Conservation (phyloP, 2,797 vertebrate genomes). For the Malacoraja senta region DNA sequence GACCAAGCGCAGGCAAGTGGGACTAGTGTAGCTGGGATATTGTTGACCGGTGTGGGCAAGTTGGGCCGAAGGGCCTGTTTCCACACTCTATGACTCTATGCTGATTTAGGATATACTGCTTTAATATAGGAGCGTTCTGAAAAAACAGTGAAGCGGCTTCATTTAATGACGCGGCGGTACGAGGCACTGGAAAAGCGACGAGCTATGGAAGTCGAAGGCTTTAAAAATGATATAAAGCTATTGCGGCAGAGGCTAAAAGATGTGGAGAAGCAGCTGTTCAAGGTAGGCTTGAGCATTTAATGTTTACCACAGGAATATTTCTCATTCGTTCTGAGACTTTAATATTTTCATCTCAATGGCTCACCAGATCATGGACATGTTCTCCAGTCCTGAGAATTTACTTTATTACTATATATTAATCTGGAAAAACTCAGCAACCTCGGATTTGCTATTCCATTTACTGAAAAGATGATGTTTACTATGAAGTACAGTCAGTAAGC, state of each 20-base stretch:
- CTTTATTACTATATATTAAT: too few species aligned
- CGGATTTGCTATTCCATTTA: too few species aligned
- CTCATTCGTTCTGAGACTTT: not conserved
- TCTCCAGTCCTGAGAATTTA: not conserved
- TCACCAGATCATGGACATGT: not conserved
- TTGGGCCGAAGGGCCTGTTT: too few species aligned
- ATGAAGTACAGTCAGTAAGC: not conserved
- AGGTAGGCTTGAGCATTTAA: slow-evolving; percentile 59
- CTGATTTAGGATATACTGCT: not conserved
- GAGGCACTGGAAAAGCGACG: slow-evolving; percentile 83
- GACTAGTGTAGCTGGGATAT: too few species aligned
- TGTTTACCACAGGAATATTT: not conserved
- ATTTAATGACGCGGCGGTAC: slow-evolving; percentile 81
- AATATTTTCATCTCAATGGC: not conserved
- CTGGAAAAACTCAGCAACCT: not conserved
- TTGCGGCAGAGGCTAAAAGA: slow-evolving; percentile 82
- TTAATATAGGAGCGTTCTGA: slow-evolving; percentile 72
- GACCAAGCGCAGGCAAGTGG: too few species aligned
- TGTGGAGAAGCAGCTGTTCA: slow-evolving; percentile 81
- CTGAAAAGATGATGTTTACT: not conserved
- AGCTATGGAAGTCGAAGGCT: slow-evolving; percentile 84
- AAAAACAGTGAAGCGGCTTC: slow-evolving; percentile 82
- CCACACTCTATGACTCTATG: too few species aligned
- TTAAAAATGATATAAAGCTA: slow-evolving; percentile 79
- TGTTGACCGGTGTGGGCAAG: too few species aligned